Conservation (phyloP, 2,113 vertebrate genomes). For the Chaetorhynchus papuensis region DNA sequence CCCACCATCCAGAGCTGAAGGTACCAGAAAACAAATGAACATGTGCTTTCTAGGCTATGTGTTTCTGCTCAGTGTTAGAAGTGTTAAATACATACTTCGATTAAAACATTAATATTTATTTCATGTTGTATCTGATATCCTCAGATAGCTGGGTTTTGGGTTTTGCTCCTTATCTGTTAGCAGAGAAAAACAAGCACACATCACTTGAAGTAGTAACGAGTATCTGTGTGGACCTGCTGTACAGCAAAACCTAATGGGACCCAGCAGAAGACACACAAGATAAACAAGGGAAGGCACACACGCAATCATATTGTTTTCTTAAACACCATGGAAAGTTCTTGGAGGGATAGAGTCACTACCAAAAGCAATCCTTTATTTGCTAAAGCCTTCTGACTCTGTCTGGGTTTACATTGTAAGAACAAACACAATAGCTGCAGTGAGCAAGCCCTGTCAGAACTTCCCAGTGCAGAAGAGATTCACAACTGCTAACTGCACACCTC, state of each 20-base stretch:
- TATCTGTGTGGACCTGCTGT: not conserved
- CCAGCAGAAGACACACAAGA: not conserved
- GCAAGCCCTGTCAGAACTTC: not conserved
- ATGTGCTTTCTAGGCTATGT: not conserved
- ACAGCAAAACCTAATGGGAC: not conserved
- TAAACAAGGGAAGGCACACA: not conserved
- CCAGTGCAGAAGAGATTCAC: not conserved
- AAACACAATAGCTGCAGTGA: not conserved
- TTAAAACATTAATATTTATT: not conserved
- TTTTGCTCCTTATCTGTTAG: not conserved
- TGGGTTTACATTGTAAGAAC: not conserved
- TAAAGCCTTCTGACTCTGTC: not conserved
- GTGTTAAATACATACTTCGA: not conserved
- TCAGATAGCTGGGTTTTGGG: not conserved
- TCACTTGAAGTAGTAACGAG: not conserved
- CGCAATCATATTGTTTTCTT: not conserved
- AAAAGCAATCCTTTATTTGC: not conserved
- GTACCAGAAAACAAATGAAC: not conserved
- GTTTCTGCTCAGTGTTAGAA: not conserved
- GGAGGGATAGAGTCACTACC: not conserved
- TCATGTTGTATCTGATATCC: not conserved
- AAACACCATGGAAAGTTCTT: not conserved
- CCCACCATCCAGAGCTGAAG: not conserved
- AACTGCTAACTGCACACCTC: not conserved
- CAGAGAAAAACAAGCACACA: not conserved